These are phyloP conservation scores for Stenchaetothrips biformis DNA, from an alignment of 2,888 invertebrate species.

Conservation along the genomic window DNA sequence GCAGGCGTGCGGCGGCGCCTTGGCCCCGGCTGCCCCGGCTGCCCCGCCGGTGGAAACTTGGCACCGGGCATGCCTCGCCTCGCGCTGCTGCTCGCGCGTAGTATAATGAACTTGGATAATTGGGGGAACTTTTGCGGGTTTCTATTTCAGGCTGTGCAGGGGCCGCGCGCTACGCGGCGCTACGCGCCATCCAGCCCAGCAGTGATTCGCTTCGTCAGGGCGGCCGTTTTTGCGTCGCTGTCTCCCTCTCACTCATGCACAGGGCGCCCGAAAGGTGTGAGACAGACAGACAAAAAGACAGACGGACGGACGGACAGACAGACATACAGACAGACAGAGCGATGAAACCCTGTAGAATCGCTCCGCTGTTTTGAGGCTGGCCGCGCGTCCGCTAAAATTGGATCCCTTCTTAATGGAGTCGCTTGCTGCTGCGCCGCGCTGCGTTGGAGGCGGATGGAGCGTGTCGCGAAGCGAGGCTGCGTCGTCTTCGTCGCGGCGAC, in stretches of 20 bases:
- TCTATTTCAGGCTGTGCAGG: neutral
- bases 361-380: no score
- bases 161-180: neutral
- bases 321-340: no score
- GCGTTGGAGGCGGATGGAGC: neutral
- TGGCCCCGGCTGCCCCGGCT: neutral
- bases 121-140: conserved; percentile 22
- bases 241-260: no score
- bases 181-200: neutral
- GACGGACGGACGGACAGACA: no score
- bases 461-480: neutral
- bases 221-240: neutral
- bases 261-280: no score
- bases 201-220: neutral
- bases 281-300: no score
- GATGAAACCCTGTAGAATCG: no score
- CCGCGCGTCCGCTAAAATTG: no score
- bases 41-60: neutral
- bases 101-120: conserved; percentile 25
- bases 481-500: neutral
- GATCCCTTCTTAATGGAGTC: no score
- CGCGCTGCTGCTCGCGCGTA: neutral
- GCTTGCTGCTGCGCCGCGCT: neutral
- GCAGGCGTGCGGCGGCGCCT: no score
- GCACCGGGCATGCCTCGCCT: neutral